Evolutionary conservation across 2,797 vertebrate species (phyloP), one percentile per base, ranked within the genome.

Genomic region (Pseudochaenichthys georgianus): DNA sequence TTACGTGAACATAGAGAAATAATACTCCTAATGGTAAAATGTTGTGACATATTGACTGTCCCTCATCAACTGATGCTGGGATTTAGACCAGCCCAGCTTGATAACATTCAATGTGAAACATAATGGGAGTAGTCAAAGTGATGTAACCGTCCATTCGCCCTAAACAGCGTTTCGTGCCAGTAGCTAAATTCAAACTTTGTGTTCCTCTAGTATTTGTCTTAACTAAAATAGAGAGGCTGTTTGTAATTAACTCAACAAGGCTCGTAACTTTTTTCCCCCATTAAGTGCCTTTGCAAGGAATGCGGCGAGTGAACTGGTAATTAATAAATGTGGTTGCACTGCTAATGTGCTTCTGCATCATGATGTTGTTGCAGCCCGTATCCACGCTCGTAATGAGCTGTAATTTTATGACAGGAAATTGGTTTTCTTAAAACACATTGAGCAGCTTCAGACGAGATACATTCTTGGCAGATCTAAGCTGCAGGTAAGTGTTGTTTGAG

Each of bases 111-210:
- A 93, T 92, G 89, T 94, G 94, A 95, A 96, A 95, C 91, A 94
- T 94, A 94, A 95, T 95, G 95, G 95, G 94, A 95, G 93, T 89
- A 91, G 94, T 93, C 95, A 95, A 93, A 89, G 90, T 93, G 93
- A 95, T 94, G 95, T 92, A 95, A 96, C 94, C 94, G 94, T 93
- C 93, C 67, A 93, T 92, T 95, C 94, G 95, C 94, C 94, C 94
- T 89, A n/a, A 95, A 95, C 94, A 94, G 94, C 93, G 95, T 96
- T 95, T 91, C 87, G 88, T 94, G 91, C 93, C 94, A 95, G 95
- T 92, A 94, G 94, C 92, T 91, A 94, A 95, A 95, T 95, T 91
- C 92, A 96, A 82, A 81, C 76, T 74, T 82, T 90, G 84, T 86
- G 83, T 86, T 80, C 80, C 79, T 84, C 59, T 77, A 78, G 74